phyloP scores from a whole-genome alignment of 2,888 invertebrate species.

The Xestia rhomboidea region DNA sequence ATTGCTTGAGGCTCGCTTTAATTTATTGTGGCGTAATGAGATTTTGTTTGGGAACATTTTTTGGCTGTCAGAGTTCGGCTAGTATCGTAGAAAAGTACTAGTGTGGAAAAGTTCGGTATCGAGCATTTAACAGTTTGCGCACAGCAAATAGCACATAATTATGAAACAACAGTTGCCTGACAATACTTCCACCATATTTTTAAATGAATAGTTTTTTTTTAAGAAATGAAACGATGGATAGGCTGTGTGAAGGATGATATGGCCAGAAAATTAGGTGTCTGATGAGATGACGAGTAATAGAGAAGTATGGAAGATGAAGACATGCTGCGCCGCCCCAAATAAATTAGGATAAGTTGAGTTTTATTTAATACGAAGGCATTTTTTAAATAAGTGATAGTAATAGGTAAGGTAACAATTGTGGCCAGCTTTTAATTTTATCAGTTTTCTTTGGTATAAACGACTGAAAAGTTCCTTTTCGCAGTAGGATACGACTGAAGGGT shows the following conservation, averaged over 20 bases:
- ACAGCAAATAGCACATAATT: too few relatives aligned
- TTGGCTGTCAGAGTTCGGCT: constrained; percentile 55
- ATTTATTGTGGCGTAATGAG: constrained; percentile 76
- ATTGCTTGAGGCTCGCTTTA: constrained; percentile 62
- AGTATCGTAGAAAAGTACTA: constrained; percentile 5
- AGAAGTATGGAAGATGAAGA: too few relatives aligned
- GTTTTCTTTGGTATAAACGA: background rate
- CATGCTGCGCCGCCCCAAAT: too few relatives aligned
- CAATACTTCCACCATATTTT: too few relatives aligned
- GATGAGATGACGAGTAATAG: too few relatives aligned
- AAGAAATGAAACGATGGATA: too few relatives aligned
- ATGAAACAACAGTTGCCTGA: background rate
- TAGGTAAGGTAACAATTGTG: background rate
- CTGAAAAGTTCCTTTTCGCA: background rate
- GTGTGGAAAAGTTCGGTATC: background rate
- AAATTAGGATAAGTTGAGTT: too few relatives aligned
- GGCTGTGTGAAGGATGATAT: too few relatives aligned
- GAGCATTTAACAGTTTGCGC: background rate
- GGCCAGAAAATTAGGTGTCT: too few relatives aligned
- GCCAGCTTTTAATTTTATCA: background rate
- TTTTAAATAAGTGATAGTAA: too few relatives aligned
- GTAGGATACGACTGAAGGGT: background rate
- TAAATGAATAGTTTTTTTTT: too few relatives aligned
- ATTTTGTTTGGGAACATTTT: constrained; percentile 62
- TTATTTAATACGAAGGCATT: too few relatives aligned